Base-by-base conservation (phyloP, 2,113 vertebrate species). In the Pseudorasbora parva region DNA sequence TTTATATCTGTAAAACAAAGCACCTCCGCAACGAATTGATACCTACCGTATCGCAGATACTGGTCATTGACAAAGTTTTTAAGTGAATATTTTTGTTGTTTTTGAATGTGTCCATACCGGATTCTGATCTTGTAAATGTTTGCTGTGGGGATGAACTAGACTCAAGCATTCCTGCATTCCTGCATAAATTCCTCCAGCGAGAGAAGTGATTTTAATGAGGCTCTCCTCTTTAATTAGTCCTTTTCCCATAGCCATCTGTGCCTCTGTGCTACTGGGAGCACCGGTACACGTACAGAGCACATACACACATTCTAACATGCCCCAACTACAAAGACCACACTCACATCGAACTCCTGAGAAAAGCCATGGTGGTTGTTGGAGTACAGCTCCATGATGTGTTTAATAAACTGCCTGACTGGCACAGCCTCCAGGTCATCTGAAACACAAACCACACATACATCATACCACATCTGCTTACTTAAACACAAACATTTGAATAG, bases 371-470 rank as follows among this genome's bases (percentile, higher is more conserved):
- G 96, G 94, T 96, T 98, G 93, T 98, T 97, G 87, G 96, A 96
- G 89, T 98, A 98, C 45, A 99, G 96, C 88, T 98, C 96, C 92
- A 95, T 95, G 90, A 98, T 93, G 91, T 98, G 98, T 95, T 99
- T 99, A 79, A 98, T 89, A 81, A 99, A 99, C 91, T 97, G 97
- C 92, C 97, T 97, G 87, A 99, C 96, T 59, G 97, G 95, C 90
- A 99, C 93, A 87, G 97, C 97, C 89, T 99, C 98, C 96, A 97
- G 97, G 92, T 99, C 98, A 94, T 99, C 98, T 99, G 94, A 80
- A 91, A 89, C 37, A 89, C 51, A 88, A 21, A 77, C 12, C 51
- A 25, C 47, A 78, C 75, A 77, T n/a, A 10, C 19, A 74, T 43
- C 15, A 27, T 17, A 43, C 43, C 30, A 47, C 12, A 77, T 33